phyloP scores from a whole-genome alignment of 2,113 vertebrate species.

The Sylvia atricapilla region DNA sequence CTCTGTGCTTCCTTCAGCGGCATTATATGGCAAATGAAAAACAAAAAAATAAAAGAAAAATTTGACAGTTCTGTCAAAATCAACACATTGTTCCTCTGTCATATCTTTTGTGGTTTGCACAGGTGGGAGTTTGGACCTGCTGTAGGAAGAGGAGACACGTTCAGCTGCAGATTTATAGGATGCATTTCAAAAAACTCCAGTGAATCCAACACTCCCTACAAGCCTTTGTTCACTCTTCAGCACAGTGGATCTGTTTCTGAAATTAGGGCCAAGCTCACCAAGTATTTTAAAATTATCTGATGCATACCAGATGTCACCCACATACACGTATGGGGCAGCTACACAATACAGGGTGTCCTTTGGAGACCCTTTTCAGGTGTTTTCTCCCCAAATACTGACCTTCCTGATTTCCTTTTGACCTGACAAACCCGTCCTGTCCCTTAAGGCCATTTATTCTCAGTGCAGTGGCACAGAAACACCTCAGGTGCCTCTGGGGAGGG shows the following conservation, averaged over 20 bases:
- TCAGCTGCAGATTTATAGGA: background rate
- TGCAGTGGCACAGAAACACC: background rate
- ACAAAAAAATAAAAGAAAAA: background rate
- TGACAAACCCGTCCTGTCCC: background rate
- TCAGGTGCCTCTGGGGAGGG: background rate
- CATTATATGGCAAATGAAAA: background rate
- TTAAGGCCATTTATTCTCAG: background rate
- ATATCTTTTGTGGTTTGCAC: background rate
- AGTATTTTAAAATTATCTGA: background rate
- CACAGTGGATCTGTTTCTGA: conserved; percentile 5
- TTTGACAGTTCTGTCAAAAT: conserved; percentile 17
- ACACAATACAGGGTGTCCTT: background rate
- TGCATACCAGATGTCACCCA: background rate
- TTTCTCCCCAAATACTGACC: background rate
- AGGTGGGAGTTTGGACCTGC: background rate
- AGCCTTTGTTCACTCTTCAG: background rate
- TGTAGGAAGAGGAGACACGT: background rate
- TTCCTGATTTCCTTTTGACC: background rate
- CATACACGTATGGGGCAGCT: background rate
- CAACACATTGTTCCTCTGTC: background rate
- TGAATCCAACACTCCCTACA: background rate
- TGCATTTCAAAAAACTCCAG: background rate
- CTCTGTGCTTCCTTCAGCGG: background rate
- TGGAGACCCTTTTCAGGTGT: background rate
- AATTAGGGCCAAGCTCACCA: background rate